These are phyloP conservation scores for Hypotaenidia philippensis DNA, from an alignment of 2,797 vertebrate species.

Conservation along the genomic window DNA sequence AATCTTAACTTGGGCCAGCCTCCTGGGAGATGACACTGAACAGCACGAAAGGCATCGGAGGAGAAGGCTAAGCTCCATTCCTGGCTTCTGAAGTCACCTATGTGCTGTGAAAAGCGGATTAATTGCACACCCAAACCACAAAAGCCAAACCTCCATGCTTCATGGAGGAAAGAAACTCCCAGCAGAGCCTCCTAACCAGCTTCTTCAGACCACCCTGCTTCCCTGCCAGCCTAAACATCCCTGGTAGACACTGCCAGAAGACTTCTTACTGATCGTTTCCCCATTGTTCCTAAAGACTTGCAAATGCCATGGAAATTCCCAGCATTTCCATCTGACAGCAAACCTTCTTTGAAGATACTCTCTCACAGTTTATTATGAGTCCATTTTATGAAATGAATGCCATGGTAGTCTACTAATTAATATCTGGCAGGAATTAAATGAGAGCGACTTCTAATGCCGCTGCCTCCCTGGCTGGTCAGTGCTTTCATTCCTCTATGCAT, in stretches of 20 bases:
- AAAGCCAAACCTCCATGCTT: not conserved
- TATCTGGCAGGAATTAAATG: not conserved
- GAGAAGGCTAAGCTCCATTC: not conserved
- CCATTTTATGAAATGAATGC: not conserved
- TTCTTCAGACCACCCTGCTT: not conserved
- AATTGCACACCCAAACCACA: not conserved
- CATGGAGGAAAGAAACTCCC: not conserved
- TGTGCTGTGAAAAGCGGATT: not conserved
- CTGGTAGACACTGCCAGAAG: rapidly evolving
- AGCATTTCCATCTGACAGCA: not conserved
- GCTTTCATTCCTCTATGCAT: not conserved
- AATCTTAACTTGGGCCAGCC: not conserved
- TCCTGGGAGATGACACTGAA: not conserved
- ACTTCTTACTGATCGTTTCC: not conserved
- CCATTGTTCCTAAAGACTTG: not conserved
- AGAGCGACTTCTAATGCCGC: not conserved
- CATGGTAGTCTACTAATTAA: not conserved
- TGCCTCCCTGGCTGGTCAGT: not conserved
- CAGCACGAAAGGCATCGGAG: not conserved
- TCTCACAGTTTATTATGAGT: not conserved
- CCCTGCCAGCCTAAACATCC: not conserved
- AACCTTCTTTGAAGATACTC: not conserved
- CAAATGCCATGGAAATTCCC: not conserved
- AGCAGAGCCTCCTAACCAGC: not conserved
- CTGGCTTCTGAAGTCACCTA: not conserved